Evolutionary conservation across 1,140 invertebrate genomes (phyloP).

Genomic region (Acromyrmex echinatior): DNA sequence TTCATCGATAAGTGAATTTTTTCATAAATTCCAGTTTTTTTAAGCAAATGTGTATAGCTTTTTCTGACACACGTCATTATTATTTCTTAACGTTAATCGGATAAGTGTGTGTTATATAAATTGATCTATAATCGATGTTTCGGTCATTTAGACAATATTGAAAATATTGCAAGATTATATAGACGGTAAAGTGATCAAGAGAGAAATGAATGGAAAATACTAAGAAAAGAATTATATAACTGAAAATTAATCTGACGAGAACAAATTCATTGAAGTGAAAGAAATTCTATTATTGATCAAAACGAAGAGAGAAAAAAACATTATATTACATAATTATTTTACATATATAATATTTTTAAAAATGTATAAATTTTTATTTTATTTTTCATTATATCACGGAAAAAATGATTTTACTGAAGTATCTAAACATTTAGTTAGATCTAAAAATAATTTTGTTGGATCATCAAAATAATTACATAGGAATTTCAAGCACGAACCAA

Average conservation of each 20-base stretch:
- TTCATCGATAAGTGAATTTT: background rate
- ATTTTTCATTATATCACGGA: too few species aligned
- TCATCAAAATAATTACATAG: too few species aligned
- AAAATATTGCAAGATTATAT: background rate
- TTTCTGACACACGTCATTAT: background rate
- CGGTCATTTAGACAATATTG: background rate
- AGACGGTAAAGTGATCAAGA: background rate
- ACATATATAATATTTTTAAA: constrained; percentile 51
- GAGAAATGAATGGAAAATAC: background rate
- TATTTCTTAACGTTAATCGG: background rate
- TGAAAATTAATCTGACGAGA: too few species aligned
- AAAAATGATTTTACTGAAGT: too few species aligned
- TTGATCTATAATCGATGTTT: background rate
- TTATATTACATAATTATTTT: background rate
- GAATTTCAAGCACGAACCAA: too few species aligned
- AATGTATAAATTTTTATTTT: background rate
- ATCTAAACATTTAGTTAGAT: too few species aligned
- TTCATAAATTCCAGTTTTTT: background rate
- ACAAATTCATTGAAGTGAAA: too few species aligned
- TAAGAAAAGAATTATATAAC: background rate
- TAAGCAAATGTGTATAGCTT: too few species aligned
- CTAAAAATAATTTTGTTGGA: too few species aligned
- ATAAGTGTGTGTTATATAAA: background rate
- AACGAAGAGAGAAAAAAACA: too few species aligned
- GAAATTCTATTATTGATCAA: too few species aligned